phyloP scores from a whole-genome alignment of 1,140 invertebrate species.

The Drosophila lacteicornis region DNA sequence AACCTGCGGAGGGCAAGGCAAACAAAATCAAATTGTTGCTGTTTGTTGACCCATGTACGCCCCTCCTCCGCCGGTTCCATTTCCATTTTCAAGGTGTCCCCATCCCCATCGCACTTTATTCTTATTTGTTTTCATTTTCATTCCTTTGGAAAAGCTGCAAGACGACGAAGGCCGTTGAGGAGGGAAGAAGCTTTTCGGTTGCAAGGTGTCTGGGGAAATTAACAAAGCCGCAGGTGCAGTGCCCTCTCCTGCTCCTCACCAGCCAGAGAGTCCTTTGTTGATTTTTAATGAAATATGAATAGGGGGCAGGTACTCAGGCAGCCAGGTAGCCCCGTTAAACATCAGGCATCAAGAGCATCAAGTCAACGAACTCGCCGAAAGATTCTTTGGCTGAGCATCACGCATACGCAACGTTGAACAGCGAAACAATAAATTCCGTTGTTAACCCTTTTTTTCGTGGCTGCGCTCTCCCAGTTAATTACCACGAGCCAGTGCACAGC shows the following conservation, averaged over 20 bases:
- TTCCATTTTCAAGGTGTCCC: conserved; percentile 8
- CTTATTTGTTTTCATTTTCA: conserved; percentile 72
- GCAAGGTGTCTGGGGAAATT: conserved; percentile 80
- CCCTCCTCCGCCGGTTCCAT: background rate
- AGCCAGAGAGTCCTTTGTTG: conserved; percentile 17
- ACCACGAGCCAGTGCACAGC: conserved; percentile 63
- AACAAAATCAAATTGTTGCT: conserved; percentile 79
- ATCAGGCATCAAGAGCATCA: conserved; percentile 32
- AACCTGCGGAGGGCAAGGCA: conserved; percentile 60
- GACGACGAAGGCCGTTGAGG: background rate
- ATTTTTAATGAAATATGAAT: conserved; percentile 80
- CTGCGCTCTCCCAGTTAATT: conserved; percentile 63
- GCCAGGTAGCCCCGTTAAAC: conserved; percentile 8
- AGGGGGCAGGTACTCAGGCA: background rate
- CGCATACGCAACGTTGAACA: conserved; percentile 76
- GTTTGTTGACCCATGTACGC: conserved; percentile 38
- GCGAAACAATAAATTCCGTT: conserved; percentile 39
- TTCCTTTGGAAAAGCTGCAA: conserved; percentile 40
- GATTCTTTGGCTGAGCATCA: conserved; percentile 43
- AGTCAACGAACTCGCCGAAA: conserved; percentile 35
- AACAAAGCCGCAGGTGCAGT: conserved; percentile 71
- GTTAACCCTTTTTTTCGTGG: conserved; percentile 29
- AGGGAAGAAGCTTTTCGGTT: conserved; percentile 31
- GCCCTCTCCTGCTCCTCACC: background rate
- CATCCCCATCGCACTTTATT: conserved; percentile 28